Evolutionary conservation across 2,797 vertebrate species (phyloP), one percentile per base, ranked within the genome.

Genomic region (Lagothrix lagotricha): DNA sequence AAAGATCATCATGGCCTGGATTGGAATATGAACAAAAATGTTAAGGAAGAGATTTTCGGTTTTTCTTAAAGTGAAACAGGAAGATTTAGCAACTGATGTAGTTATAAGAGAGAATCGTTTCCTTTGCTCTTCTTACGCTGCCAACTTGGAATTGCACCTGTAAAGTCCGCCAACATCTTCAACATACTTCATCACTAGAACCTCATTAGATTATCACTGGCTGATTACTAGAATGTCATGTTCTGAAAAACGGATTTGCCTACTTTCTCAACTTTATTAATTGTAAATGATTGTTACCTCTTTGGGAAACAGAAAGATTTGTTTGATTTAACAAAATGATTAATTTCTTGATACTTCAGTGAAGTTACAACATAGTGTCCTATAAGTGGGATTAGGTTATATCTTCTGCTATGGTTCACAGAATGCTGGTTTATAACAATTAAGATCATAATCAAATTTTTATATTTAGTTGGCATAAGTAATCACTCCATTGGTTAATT

Each of bases 1-100:
- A 72, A 96, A 83, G 15, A 92, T 57, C n/a, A 64, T 82, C 10
- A 20, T 67, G 52, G 26, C 44, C 13, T 94, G 30, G 24, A 79
- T 96, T 88, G 80, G 48, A 95, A 52, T 80, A 67, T 46, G 39
- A 96, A 57, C 36, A 72, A 96, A 88, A 86, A 41, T 75, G 81
- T 70, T 89, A 57, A 79, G 39, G 36, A 94, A 80, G 26, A 28
- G 4, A 54, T 36, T n/a, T 85, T 83, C 48, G 36, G 3, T 20
- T 46, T 90, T 93, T 83, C 7, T 20, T 84, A 80, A 75, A 28
- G 9, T 6, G 30, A 96, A 90, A 67, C 44, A 10, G 67, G 6
- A 75, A 12, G 9, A 50, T n/a, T 89, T 80, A 64, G 30, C 61
- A 73, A 58, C 9, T 91, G 20, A 41, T 75, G 2, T 7, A 58